Base-by-base conservation (phyloP, 2,888 invertebrate genomes). In the Caenorhabditis sp. region DNA sequence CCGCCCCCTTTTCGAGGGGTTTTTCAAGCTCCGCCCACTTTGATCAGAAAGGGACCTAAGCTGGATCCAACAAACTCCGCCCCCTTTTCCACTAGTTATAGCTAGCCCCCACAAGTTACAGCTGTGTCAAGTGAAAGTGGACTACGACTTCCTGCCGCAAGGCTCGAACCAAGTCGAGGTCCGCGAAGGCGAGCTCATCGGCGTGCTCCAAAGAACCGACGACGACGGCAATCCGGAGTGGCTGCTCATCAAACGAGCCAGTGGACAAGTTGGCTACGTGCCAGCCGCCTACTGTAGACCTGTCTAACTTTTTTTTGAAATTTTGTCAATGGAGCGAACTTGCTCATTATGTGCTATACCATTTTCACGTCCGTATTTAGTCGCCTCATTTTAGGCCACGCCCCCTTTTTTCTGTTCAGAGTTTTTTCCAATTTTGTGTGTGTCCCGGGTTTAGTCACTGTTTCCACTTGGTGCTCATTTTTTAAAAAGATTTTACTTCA, bases 221-320 rank as follows among this genome's bases (percentile, higher is more conserved):
- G 89, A 90, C 47, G 88, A 86, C 31, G 89, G 90, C 16, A 90
- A 90, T 58, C 72, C 80, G 6, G 90, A 90, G 79, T 90, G 90
- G 90, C 82, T 88, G 41, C 74, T 89, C 8, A 86, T 90, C 19
- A 85, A 84, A 66, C 68, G 85, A 12, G 19, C 61, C 22, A 74
- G 64, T 14, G 81, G 81, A 10, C 63, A 80, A 63, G 79, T 79
- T 19, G 90, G 90, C 47, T 90, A 89, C 68, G 89, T 90, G 6
- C 90, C 90, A 14, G 86, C 89, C 19, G 87, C 87, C 28, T 90
- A 89, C 64, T 87, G 86, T 75, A 73, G 83, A 63, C 79, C 77
- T 14, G 31, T 56, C 28, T 86, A 66, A 82, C 10, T 47, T 44
- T 14, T 44, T 16, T 44, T 44, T n/a, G 12, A 44, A 5, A 16